phyloP scores from a whole-genome alignment of 2,113 vertebrate species.

The Apeltes quadracus region DNA sequence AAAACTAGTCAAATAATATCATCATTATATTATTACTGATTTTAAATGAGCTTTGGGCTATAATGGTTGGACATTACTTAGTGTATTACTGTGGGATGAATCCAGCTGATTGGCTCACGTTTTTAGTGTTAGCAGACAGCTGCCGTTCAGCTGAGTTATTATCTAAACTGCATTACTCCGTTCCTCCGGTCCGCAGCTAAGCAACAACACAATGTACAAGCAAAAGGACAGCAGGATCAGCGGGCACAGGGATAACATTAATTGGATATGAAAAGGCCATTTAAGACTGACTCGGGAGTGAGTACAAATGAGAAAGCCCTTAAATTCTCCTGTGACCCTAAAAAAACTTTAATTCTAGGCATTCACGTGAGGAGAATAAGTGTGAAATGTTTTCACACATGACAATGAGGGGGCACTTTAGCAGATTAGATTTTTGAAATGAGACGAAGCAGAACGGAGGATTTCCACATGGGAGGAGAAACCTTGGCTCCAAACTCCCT shows the following conservation, averaged over 20 bases:
- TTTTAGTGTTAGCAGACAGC: neutral
- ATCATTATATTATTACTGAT: too few species aligned
- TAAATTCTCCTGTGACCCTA: conserved; percentile 13
- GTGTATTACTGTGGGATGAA: neutral
- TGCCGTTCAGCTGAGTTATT: conserved; percentile 2
- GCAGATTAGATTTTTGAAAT: conserved; percentile 74
- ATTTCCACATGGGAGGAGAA: conserved; percentile 70
- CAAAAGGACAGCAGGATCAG: conserved; percentile 19
- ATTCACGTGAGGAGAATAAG: conserved; percentile 41
- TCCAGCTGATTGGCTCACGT: neutral
- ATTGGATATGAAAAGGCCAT: conserved; percentile 36
- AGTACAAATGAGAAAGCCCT: conserved; percentile 27
- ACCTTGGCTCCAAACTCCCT: conserved; percentile 68
- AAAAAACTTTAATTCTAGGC: conserved; percentile 46
- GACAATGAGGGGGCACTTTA: conserved; percentile 60
- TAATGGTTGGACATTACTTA: too few species aligned
- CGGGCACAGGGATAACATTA: conserved; percentile 31
- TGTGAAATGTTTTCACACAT: conserved; percentile 47
- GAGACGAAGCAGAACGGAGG: conserved; percentile 66
- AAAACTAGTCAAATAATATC: neutral
- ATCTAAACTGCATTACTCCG: neutral
- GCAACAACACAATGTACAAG: conserved; percentile 7
- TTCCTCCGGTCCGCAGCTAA: neutral
- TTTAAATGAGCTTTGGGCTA: neutral
- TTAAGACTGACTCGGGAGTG: conserved; percentile 28